phyloP scores from a whole-genome alignment of 30 jellyfish, hydroid and myxozoan species.

The Hydractinia echinata region DNA sequence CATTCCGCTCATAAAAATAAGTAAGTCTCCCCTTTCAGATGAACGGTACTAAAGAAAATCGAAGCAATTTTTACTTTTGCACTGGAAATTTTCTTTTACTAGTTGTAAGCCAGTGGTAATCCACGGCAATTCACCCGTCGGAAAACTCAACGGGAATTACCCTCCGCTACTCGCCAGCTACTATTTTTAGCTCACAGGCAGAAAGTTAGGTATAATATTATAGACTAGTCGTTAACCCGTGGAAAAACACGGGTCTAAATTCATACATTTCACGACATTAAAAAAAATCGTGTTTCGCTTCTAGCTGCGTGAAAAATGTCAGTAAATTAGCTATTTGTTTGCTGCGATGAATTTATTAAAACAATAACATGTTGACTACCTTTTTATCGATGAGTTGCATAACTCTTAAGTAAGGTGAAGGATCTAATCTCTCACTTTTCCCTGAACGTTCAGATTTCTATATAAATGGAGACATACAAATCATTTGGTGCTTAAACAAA shows the following conservation, averaged over 20 bases:
- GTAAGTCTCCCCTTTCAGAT: conserved; percentile 88
- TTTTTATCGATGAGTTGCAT: conserved; percentile 91
- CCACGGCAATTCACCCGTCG: too few species aligned
- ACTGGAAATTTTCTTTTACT: too few species aligned
- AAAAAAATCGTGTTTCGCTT: too few species aligned
- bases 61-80: too few species aligned
- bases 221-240: not conserved
- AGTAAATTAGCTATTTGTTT: too few species aligned
- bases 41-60: conserved; percentile 61
- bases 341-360: too few species aligned
- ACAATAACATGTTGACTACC: conserved; percentile 27
- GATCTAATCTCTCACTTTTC: conserved; percentile 75
- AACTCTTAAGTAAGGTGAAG: conserved; percentile 84
- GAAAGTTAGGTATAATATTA: too few species aligned
- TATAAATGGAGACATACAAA: not conserved
- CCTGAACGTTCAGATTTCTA: conserved; percentile 71
- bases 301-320: too few species aligned
- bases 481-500: not conserved
- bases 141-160: too few species aligned
- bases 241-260: not conserved
- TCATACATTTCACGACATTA: not conserved
- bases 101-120: too few species aligned
- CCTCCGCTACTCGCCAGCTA: too few species aligned
- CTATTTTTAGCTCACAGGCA: too few species aligned
- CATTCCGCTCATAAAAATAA: conserved; percentile 95